These are phyloP conservation scores for Spodoptera picta DNA, from an alignment of 2,888 invertebrate species.

Conservation along the genomic window DNA sequence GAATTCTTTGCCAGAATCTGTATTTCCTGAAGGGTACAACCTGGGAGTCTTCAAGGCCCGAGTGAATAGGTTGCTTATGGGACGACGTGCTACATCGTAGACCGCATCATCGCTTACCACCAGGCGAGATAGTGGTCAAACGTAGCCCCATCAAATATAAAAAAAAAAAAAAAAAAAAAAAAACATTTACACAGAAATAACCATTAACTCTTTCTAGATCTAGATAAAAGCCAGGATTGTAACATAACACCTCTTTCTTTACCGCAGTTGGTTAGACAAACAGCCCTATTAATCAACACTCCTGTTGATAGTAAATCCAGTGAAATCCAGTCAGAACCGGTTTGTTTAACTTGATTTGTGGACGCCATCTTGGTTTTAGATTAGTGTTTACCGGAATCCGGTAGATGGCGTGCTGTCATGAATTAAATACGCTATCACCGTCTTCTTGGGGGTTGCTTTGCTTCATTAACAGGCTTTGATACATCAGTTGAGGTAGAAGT, in stretches of 20 bases:
- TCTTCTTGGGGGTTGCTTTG: constrained; percentile 4
- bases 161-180: too few relatives aligned
- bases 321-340: constrained; percentile 23
- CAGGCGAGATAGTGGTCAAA: too few relatives aligned
- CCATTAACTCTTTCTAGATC: constrained; percentile 5
- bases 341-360: constrained; percentile 18
- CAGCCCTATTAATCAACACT: constrained; percentile 33
- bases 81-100: too few relatives aligned
- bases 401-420: constrained; percentile 5
- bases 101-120: too few relatives aligned
- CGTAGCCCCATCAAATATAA: too few relatives aligned
- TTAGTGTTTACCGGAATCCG: constrained; percentile 6
- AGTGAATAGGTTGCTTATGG: too few relatives aligned
- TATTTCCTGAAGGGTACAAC: too few relatives aligned
- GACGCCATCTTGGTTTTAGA: constrained; percentile 16
- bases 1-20: too few relatives aligned
- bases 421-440: constrained; percentile 15
- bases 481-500: background rate
- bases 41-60: too few relatives aligned
- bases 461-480: constrained; percentile 3
- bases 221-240: constrained; percentile 10
- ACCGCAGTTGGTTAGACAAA: constrained; percentile 26
- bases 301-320: constrained; percentile 9
- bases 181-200: constrained; percentile 16
- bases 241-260: constrained; percentile 16